Conservation (phyloP, 2,113 vertebrate species). For the Caranx ignobilis region DNA sequence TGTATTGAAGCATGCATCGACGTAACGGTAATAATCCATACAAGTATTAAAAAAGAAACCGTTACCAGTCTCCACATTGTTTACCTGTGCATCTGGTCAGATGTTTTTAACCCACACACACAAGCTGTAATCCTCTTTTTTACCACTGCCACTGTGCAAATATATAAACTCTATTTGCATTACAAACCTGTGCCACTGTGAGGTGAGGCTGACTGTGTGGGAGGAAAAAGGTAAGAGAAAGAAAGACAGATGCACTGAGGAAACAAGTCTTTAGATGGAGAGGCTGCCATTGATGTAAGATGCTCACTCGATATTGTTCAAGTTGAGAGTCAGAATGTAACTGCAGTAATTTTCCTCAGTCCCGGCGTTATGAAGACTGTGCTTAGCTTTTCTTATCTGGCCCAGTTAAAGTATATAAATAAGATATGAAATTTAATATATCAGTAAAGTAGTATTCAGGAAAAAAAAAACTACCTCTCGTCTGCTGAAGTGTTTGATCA, state of each 20-base stretch:
- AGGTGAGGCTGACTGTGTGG: slow-evolving; percentile 22
- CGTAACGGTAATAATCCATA: not conserved
- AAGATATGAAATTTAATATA: slow-evolving; percentile 51
- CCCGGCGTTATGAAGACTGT: slow-evolving; percentile 13
- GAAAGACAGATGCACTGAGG: slow-evolving; percentile 20
- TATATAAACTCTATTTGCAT: slow-evolving; percentile 44
- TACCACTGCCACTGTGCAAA: slow-evolving; percentile 16
- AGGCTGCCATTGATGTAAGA: slow-evolving; percentile 30
- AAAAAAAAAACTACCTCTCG: slow-evolving; percentile 14
- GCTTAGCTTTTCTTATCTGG: slow-evolving; percentile 48
- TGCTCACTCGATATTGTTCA: slow-evolving; percentile 26
- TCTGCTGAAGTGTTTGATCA: slow-evolving; percentile 55
- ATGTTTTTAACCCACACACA: slow-evolving; percentile 40
- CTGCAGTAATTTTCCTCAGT: slow-evolving; percentile 12
- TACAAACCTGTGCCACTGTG: slow-evolving; percentile 35
- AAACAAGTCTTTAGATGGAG: slow-evolving; percentile 22
- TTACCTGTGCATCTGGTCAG: slow-evolving; percentile 9
- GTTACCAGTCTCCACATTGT: not conserved
- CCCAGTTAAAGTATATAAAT: slow-evolving; percentile 65
- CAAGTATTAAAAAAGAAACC: not conserved
- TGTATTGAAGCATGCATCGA: not conserved
- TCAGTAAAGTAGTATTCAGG: slow-evolving; percentile 35
- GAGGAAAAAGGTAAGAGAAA: slow-evolving; percentile 34
- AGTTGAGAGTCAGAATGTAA: slow-evolving; percentile 34
- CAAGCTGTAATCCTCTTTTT: slow-evolving; percentile 20